Evolutionary conservation across 2,888 invertebrate genomes (phyloP).

Genomic region (Synergus gifuensis): DNA sequence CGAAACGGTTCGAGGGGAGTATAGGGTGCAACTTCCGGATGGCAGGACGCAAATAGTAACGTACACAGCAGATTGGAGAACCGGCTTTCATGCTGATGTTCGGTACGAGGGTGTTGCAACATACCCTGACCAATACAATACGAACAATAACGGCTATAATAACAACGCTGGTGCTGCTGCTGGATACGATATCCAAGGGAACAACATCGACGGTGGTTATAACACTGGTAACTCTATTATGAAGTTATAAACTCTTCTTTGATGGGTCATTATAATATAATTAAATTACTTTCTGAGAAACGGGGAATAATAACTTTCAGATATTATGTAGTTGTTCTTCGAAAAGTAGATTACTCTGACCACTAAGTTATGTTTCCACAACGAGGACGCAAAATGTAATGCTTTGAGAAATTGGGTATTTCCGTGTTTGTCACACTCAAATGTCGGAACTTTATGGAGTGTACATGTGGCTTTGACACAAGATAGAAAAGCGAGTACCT

Average conservation of each 20-base stretch:
- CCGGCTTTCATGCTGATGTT: conserved; percentile 89
- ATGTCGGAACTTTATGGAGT: conserved; percentile 33
- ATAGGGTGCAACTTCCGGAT: conserved; percentile 82
- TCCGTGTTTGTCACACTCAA: conserved; percentile 25
- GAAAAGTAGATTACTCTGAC: conserved; percentile 5
- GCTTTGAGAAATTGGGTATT: conserved; percentile 25
- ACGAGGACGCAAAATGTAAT: conserved; percentile 4
- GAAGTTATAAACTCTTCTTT: background rate
- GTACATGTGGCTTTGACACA: conserved; percentile 37
- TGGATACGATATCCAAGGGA: conserved; percentile 56
- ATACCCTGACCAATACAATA: conserved; percentile 81
- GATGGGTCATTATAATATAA: background rate
- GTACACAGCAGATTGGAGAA: conserved; percentile 89
- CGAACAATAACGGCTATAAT: conserved; percentile 59
- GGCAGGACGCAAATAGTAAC: conserved; percentile 84
- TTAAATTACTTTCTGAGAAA: no score
- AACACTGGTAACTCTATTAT: conserved; percentile 55
- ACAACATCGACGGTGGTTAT: conserved; percentile 57
- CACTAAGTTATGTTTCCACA: conserved; percentile 10
- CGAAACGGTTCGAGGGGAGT: conserved; percentile 83
- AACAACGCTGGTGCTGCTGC: conserved; percentile 55
- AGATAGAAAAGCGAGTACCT: conserved; percentile 31
- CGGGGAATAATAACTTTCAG: no score
- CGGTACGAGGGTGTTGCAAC: conserved; percentile 85
- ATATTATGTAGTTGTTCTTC: no score